A percentile compares a stretch with the other conserved stretches of the same genome.
phyloP scores from a whole-genome alignment of 2,797 vertebrate species.

The Manis pentadactyla region DNA sequence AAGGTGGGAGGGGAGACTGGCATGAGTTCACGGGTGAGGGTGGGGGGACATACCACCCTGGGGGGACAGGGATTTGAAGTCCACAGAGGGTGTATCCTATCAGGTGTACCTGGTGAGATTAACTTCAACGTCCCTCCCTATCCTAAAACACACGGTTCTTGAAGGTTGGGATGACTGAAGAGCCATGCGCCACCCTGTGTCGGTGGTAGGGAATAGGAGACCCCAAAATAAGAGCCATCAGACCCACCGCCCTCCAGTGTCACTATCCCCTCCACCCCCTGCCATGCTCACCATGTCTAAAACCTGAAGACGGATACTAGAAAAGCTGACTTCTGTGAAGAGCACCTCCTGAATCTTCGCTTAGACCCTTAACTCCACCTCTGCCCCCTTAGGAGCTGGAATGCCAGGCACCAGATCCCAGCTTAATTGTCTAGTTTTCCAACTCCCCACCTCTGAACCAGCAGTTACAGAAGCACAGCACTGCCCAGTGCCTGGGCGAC shows the following conservation, averaged over 20 bases:
- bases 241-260: too few species aligned
- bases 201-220: neutral
- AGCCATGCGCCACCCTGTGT: accelerated
- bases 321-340: neutral
- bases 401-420: neutral
- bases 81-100: neutral
- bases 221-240: neutral
- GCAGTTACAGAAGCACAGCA: neutral
- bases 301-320: neutral
- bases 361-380: neutral
- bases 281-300: neutral
- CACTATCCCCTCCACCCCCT: accelerated
- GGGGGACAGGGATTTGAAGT: neutral
- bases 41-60: too few species aligned
- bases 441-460: neutral
- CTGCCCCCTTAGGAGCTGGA: neutral
- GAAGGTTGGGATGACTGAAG: neutral
- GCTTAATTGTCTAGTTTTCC: neutral
- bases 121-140: neutral
- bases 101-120: neutral
- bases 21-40: neutral
- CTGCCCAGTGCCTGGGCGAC: neutral
- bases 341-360: neutral
- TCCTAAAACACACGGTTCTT: neutral
- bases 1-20: neutral